These are phyloP conservation scores for Lepisosteus oculatus DNA, from an alignment of 2,113 vertebrate genomes.

Conservation along the genomic window DNA sequence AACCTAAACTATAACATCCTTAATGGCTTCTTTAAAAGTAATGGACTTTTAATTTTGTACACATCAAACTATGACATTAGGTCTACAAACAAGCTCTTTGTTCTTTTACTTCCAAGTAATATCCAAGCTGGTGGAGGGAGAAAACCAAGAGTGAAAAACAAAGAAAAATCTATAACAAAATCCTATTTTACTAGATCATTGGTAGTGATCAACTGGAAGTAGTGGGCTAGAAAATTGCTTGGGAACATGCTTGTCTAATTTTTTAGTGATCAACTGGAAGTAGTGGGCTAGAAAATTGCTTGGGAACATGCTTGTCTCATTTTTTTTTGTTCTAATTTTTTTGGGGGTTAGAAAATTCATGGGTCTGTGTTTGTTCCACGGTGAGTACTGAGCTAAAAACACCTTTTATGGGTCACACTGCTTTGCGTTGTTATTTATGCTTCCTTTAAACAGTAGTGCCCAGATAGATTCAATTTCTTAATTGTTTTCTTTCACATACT, in stretches of 20 bases:
- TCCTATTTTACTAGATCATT: conserved; percentile 1
- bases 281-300: not conserved
- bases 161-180: not conserved
- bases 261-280: not conserved
- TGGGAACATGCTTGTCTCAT: no score
- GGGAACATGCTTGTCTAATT: no score
- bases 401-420: conserved; percentile 1
- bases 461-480: conserved; percentile 12
- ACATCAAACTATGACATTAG: no score
- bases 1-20: no score
- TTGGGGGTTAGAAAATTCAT: not conserved
- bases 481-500: not conserved
- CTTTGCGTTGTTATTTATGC: conserved; percentile 5
- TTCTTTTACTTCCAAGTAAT: no score
- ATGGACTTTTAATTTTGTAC: no score
- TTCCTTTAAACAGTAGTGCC: not conserved
- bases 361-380: not conserved
- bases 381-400: not conserved
- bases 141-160: not conserved
- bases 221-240: not conserved
- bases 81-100: no score
- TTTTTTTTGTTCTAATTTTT: no score
- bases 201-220: conserved; percentile 7
- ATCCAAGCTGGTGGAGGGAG: not conserved
- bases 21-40: no score